A percentile compares a stretch with the other conserved stretches of the same genome.
Evolutionary conservation across 2,888 invertebrate species (phyloP).

Genomic region (Miltochrista miniata): DNA sequence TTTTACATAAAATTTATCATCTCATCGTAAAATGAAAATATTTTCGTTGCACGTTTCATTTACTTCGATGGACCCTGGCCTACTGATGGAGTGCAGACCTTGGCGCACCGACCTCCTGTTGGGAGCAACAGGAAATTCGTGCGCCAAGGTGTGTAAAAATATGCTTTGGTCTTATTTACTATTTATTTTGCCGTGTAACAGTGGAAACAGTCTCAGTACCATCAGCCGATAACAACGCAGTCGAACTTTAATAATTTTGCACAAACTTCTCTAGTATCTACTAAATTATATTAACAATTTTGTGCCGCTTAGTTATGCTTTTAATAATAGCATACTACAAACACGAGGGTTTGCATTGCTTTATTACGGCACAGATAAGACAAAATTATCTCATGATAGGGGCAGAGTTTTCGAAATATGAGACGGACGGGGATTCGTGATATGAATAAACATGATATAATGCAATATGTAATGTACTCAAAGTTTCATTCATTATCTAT

Average conservation of each 20-base stretch:
- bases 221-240: slow-evolving; percentile 31
- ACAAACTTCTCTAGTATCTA: slow-evolving; percentile 34
- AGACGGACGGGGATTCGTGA: not conserved
- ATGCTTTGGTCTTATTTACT: not conserved
- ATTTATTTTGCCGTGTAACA: slow-evolving; percentile 10
- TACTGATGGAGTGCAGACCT: no score
- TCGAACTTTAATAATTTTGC: slow-evolving; percentile 44
- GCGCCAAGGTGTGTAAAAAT: no score
- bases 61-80: no score
- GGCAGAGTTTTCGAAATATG: not conserved
- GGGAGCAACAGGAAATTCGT: no score
- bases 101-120: no score
- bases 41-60: no score
- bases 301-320: slow-evolving; percentile 17
- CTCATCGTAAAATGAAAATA: no score
- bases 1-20: no score
- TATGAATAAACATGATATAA: no score
- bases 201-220: slow-evolving; percentile 23
- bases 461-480: no score
- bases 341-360: not conserved
- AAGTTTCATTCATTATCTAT: not conserved
- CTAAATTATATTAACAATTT: slow-evolving; percentile 27
- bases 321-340: slow-evolving; percentile 2
- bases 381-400: not conserved
- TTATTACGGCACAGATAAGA: slow-evolving; percentile 1